These are phyloP conservation scores for Diadromus collaris DNA, from an alignment of 2,888 invertebrate genomes.

Conservation along the genomic window DNA sequence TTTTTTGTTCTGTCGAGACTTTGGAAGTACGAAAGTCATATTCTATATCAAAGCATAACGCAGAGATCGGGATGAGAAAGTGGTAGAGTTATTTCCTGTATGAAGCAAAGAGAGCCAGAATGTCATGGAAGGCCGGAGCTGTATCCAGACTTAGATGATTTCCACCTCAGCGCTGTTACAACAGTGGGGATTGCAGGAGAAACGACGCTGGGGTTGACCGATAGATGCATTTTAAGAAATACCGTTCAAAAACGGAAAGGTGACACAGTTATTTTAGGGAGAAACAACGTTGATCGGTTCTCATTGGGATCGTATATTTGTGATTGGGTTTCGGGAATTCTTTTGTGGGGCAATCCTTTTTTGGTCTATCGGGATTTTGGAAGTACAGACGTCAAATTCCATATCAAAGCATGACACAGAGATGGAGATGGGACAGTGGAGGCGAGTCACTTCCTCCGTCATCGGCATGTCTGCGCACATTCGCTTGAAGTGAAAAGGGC, in stretches of 20 bases:
- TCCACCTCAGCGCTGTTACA: conserved; percentile 8
- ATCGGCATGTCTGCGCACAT: conserved; percentile 69
- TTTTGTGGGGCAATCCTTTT: too few relatives aligned
- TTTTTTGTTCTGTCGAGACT: too few relatives aligned
- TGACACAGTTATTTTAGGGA: too few relatives aligned
- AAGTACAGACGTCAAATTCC: not conserved
- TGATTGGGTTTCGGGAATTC: too few relatives aligned
- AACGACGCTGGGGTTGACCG: not conserved
- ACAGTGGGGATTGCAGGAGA: not conserved
- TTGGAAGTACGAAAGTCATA: not conserved
- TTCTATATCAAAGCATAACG: too few relatives aligned
- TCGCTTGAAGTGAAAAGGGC: conserved; percentile 5
- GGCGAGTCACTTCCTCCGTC: conserved; percentile 69
- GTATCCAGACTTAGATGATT: conserved; percentile 9
- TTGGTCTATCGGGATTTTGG: too few relatives aligned
- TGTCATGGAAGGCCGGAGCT: not conserved
- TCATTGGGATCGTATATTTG: too few relatives aligned
- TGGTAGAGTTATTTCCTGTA: conserved; percentile 66
- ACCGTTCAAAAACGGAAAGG: not conserved
- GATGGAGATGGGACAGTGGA: too few relatives aligned
- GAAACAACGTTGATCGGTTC: too few relatives aligned
- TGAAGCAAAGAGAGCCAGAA: conserved; percentile 6
- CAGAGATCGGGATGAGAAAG: too few relatives aligned
- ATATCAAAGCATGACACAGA: too few relatives aligned
- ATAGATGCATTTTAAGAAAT: not conserved